Evolutionary conservation across 2,888 invertebrate genomes (phyloP).

Genomic region (Chrysina gloriosa): DNA sequence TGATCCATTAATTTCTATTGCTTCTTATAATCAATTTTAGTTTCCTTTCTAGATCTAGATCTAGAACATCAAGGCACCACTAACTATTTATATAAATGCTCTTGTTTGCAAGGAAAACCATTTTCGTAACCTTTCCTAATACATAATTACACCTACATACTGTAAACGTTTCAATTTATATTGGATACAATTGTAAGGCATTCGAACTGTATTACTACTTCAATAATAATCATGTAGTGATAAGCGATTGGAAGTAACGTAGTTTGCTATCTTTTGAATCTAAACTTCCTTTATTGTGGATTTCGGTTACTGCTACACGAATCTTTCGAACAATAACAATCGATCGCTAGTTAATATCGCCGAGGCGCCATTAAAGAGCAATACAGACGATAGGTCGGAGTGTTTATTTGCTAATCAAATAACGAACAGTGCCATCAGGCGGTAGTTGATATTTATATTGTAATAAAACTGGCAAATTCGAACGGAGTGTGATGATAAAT

Average conservation of each 20-base stretch:
- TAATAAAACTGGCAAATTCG: constrained; percentile 9
- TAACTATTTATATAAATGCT: too few relatives aligned
- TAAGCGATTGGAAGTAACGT: background rate
- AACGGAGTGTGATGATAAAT: background rate
- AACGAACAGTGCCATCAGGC: background rate
- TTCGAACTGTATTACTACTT: too few relatives aligned
- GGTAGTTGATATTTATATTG: background rate
- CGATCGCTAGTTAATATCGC: constrained; percentile 17
- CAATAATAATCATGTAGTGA: constrained; percentile 10
- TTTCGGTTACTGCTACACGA: constrained; percentile 15
- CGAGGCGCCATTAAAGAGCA: constrained; percentile 3
- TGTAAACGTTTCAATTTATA: background rate
- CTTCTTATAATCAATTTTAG: too few relatives aligned
- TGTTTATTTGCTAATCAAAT: constrained; percentile 14
- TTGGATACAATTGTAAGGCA: background rate
- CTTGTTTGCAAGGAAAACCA: too few relatives aligned
- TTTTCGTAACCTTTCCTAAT: too few relatives aligned
- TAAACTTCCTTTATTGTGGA: constrained; percentile 30
- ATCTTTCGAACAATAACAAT: constrained; percentile 15
- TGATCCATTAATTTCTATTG: too few relatives aligned
- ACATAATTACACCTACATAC: too few relatives aligned
- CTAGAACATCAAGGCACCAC: too few relatives aligned
- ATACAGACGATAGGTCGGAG: background rate
- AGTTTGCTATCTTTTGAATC: constrained; percentile 3
- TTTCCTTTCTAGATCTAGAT: too few relatives aligned